phyloP scores from a whole-genome alignment of 2,888 invertebrate species.

The Meliscaeva auricollis region DNA sequence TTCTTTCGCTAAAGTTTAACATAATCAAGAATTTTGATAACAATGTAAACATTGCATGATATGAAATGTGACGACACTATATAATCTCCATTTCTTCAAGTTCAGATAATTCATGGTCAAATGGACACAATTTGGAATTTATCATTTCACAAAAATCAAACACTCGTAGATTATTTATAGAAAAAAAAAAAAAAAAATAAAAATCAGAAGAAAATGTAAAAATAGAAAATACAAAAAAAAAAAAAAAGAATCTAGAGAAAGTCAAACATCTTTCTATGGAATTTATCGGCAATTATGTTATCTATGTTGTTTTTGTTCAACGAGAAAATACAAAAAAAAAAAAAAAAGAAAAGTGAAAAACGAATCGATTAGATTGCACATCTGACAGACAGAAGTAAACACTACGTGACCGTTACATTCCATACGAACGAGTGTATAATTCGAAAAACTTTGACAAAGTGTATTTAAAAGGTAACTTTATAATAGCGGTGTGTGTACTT shows the following conservation, averaged over 20 bases:
- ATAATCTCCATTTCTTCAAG: slow-evolving; percentile 4
- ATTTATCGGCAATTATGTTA: slow-evolving; percentile 41
- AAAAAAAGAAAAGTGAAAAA: background rate
- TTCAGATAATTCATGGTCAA: slow-evolving; percentile 23
- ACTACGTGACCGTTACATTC: slow-evolving; percentile 15
- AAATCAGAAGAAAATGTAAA: background rate
- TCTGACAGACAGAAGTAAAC: slow-evolving; percentile 29
- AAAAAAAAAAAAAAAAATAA: background rate
- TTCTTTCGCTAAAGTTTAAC: background rate
- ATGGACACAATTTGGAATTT: background rate
- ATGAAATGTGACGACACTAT: background rate
- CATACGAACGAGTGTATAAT: background rate
- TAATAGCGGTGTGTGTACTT: slow-evolving; percentile 58
- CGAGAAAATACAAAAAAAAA: background rate
- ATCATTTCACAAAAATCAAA: background rate
- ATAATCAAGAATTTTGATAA: background rate
- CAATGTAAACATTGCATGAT: slow-evolving; percentile 23
- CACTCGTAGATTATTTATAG: background rate
- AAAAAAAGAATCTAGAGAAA: background rate
- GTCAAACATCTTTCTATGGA: slow-evolving; percentile 31
- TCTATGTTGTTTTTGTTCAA: slow-evolving; percentile 2
- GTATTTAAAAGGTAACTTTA: slow-evolving; percentile 26
- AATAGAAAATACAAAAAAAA: slow-evolving; percentile 11
- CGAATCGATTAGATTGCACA: slow-evolving; percentile 59
- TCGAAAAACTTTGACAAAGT: slow-evolving; percentile 46